Evolutionary conservation across 1,140 invertebrate genomes (phyloP), one percentile per base, ranked within the genome.

Genomic region (Plectus sambesii): DNA sequence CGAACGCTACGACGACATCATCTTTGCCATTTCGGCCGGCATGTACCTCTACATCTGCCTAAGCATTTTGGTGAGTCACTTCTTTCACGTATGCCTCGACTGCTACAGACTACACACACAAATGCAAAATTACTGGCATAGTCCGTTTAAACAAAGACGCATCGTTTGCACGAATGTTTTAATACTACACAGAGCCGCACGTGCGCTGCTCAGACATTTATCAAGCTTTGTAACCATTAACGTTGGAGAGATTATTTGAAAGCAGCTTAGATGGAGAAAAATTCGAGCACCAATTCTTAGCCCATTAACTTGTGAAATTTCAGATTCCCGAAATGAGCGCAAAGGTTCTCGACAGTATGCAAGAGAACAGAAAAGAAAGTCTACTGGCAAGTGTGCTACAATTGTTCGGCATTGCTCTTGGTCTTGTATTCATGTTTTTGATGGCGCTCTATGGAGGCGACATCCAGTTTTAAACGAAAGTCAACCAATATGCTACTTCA

Each of bases 1-100:
- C 39, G 62, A 63, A 22, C 41, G 42, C 15, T 64, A 53, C 40
- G 62, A 64, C 33, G 44, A 47, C 6, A 57, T 53, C 23, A 60
- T 64, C n/a, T 64, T 66, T 37, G 56, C 56, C 9, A 48, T 66
- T 23, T 66, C 63, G 2, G 49, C 53, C n/a, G 62, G 62, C 35
- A 64, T 64, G 62, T 64, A 64, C 39, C 42, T 66, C 30, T 64
- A 64, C 37, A 64, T 64, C 9, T 62, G 62, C 30, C 38, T 63
- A 20, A 59, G 62, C 29, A 65, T 59, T 8, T 43, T 66, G 38
- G 62, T 63, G 17, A 55, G 53, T 54, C 40, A n/a, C n/a, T n/a
- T n/a, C n/a, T n/a, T n/a, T n/a, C n/a, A n/a, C n/a, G n/a, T n/a
- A n/a, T n/a, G n/a, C n/a, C n/a, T n/a, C n/a, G n/a, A n/a, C n/a